These are phyloP conservation scores for Philereme transversata DNA, from an alignment of 2,888 invertebrate genomes.

Conservation along the genomic window DNA sequence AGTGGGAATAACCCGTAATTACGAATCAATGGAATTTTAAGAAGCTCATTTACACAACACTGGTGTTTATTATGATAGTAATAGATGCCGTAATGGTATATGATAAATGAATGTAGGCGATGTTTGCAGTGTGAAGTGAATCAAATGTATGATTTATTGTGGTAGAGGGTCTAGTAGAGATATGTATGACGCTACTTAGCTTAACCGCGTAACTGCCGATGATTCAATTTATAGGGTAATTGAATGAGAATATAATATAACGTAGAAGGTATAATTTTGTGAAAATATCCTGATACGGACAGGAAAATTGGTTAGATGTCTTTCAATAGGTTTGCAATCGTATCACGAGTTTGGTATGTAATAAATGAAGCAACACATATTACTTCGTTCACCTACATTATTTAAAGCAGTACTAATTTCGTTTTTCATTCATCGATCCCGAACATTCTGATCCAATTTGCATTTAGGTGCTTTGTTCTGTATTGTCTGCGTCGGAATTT, in stretches of 20 bases:
- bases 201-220: slow-evolving; percentile 13
- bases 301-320: too few species aligned
- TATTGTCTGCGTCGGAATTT: too few species aligned
- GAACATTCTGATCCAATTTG: too few species aligned
- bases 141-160: slow-evolving; percentile 27
- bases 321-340: too few species aligned
- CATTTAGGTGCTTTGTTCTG: too few species aligned
- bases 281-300: too few species aligned
- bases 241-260: background rate
- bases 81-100: slow-evolving; percentile 23
- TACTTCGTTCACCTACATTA: too few species aligned
- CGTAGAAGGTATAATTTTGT: too few species aligned
- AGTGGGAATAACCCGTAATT: slow-evolving; percentile 2
- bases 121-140: slow-evolving; percentile 23
- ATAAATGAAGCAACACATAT: too few species aligned
- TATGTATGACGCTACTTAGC: slow-evolving; percentile 11
- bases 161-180: slow-evolving; percentile 5
- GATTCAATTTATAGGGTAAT: slow-evolving; percentile 13
- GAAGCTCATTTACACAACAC: slow-evolving; percentile 11
- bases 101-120: slow-evolving; percentile 33
- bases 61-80: slow-evolving; percentile 10
- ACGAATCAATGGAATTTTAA: slow-evolving; percentile 13
- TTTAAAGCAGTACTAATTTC: too few species aligned
- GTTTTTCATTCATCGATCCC: too few species aligned
- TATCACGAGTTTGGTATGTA: too few species aligned